Base-by-base conservation (phyloP, 2,888 invertebrate genomes). In the Physocephala rufipes region DNA sequence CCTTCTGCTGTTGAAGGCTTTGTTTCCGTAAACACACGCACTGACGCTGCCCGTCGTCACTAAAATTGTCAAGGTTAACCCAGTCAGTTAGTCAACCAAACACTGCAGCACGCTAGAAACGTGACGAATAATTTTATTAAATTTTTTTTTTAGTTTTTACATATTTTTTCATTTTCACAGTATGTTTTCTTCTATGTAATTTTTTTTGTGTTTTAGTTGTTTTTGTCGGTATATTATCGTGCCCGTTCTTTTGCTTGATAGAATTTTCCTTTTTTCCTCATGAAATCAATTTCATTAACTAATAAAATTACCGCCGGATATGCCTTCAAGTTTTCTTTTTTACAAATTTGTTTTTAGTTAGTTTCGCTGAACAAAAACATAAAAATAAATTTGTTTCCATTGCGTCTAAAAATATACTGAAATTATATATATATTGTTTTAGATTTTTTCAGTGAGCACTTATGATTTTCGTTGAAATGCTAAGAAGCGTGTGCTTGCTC, bases 1-100 rank as follows among this genome's bases (percentile, higher is more conserved):
- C 5, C 36, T 36, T 4, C 36, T 36, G 36, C 36, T 36, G 36
- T 9, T 36, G 49, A 49, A 49, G 19, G n/a, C 19, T 49, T 49
- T 2, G 19, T 49, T n/a, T 21, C 21, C 53, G n/a, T 53, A n/a
- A n/a, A n/a, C n/a, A n/a, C n/a, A n/a, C n/a, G n/a, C 53, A n/a
- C 19, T 21, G 53, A 21, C 53, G 24, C 21, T 21, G 53, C 21
- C 53, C 53, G 21, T 21, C 77, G 73, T 78, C 73, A 74, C 76
- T 78, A 77, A 77, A 79, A 80, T 78, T 80, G 79, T 80, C 80
- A 80, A 80, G 80, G 80, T 80, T 80, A 80, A 76, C 76, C 76
- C 77, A 76, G 76, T 70, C 64, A n/a, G 66, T 21, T 21, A 47
- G 30, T 51, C 66, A 21, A 36, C 59, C 45, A 43, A 63, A 63